Conservation (phyloP, 2,797 vertebrate genomes). For the Crax fasciolata region DNA sequence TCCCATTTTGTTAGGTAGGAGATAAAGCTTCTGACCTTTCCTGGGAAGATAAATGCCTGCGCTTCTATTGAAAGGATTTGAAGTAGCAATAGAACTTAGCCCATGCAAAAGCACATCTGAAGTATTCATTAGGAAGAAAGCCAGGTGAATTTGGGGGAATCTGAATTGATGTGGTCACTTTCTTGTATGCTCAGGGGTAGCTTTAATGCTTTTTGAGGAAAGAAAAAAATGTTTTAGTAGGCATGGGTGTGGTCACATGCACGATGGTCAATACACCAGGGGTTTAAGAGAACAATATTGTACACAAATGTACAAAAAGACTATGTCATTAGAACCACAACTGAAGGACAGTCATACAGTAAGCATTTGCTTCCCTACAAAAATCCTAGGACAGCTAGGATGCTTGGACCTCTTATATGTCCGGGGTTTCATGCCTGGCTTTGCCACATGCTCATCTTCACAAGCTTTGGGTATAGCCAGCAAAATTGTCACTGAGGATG, state of each 20-base stretch:
- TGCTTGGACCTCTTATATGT: accelerated
- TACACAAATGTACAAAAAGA: neutral
- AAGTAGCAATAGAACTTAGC: neutral
- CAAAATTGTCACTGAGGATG: neutral
- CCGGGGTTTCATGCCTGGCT: neutral
- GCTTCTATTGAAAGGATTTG: neutral
- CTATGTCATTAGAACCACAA: neutral
- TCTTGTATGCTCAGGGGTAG: neutral
- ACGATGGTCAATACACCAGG: neutral
- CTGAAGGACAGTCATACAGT: neutral
- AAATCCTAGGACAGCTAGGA: neutral
- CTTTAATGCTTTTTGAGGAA: neutral
- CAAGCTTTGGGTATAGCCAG: neutral
- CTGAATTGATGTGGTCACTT: neutral
- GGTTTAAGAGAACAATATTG: neutral
- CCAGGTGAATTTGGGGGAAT: neutral
- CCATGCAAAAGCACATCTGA: neutral
- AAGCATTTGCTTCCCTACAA: neutral
- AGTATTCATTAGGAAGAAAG: neutral
- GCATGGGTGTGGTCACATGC: neutral
- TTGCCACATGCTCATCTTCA: neutral
- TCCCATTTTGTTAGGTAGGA: neutral
- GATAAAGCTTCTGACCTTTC: neutral
- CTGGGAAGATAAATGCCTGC: neutral
- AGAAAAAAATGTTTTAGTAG: accelerated